Evolutionary conservation across 1,140 invertebrate species (phyloP), one percentile per base, ranked within the genome.

Genomic region (Trichonephila clavipes): DNA sequence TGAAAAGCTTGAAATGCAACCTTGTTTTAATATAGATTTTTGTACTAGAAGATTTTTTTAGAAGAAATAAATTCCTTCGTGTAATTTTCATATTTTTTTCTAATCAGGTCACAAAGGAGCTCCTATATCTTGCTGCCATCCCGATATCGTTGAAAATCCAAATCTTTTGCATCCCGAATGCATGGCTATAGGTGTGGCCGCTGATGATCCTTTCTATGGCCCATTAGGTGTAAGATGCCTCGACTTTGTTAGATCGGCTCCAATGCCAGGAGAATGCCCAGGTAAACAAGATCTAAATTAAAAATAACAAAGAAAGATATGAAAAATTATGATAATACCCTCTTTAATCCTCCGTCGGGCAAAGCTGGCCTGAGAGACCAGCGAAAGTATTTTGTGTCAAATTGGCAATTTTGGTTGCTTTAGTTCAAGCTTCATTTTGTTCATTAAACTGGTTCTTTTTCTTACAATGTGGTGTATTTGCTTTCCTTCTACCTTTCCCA

Each of bases 161-260:
- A 62, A 24, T 59, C 83, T 94, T 34, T 28, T 95, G 2, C 98
- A 98, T 95, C 98, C 98, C 0, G 98, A 98, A 95, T 98, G 98
- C 95, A 98, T 97, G 95, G 97, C 98, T 0, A 98, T 98, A 0
- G 94, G 95, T 2, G 95, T 98, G 34, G 96, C 96, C 14, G 95
- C 95, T 2, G 96, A 97, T 3, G 98, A 98, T 96, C 97, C 97
- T 0, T 97, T 97, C 95, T 97, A 97, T 95, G 96, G 96, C 89
- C 94, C 96, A 5, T 97, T 97, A 89, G 97, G 97, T 92, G 95
- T 97, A 82, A 95, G 94, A 21, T 96, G 96, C 86, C 96, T 96
- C 95, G 95, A 96, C 83, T 96, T 96, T 94, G 95, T 96, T 19
- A 94, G 96, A 64, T 96, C 95, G 0, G 91, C 95, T 93, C 95